These are phyloP conservation scores for Hippasteria phrygiana DNA, from an alignment of 53 echinoderm and acorn worm species.

Conservation along the genomic window DNA sequence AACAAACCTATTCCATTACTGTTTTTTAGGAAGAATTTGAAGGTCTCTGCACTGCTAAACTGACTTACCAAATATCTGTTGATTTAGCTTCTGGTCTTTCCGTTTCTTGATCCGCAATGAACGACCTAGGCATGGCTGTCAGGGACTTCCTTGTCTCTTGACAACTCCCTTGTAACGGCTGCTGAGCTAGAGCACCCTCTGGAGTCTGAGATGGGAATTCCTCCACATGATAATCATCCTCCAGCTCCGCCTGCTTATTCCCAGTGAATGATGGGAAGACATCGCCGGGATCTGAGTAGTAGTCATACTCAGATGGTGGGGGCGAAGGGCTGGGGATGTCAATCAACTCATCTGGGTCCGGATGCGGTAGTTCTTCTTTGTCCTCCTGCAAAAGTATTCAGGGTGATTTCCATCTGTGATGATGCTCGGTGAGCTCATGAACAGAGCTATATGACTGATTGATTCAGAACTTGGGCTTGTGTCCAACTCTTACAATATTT, in stretches of 20 bases:
- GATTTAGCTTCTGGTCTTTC: neutral
- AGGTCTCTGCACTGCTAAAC: too few species aligned
- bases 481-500: too few species aligned
- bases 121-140: neutral
- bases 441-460: too few species aligned
- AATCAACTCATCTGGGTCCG: conserved; percentile 12
- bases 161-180: neutral
- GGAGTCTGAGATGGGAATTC: neutral
- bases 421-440: too few species aligned
- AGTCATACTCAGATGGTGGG: conserved; percentile 31
- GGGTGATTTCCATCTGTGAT: too few species aligned
- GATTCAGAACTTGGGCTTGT: too few species aligned
- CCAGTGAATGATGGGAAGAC: neutral
- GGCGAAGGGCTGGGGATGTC: conserved; percentile 60
- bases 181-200: neutral
- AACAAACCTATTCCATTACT: too few species aligned
- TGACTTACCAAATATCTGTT: neutral
- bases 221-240: neutral
- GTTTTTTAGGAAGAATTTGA: too few species aligned
- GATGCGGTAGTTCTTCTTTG: neutral
- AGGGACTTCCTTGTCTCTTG: neutral
- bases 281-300: neutral
- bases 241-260: neutral
- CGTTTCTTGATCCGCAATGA: neutral
- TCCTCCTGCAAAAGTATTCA: neutral